Evolutionary conservation across 2,888 invertebrate genomes (phyloP), one percentile per base, ranked within the genome.

Genomic region (Lysandra bellargus): DNA sequence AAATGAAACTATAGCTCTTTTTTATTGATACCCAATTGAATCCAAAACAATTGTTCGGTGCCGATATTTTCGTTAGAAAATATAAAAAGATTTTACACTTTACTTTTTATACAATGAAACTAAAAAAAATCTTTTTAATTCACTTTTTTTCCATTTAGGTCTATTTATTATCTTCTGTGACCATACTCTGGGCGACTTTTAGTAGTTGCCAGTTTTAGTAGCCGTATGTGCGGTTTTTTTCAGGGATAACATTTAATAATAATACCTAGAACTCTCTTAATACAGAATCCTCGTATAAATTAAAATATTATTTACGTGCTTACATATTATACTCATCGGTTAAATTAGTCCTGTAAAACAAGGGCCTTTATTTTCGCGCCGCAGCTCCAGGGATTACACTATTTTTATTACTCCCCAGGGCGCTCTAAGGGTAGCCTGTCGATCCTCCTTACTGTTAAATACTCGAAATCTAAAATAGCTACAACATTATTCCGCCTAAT

Each of bases 351-450:
- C 14, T 69, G 69, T 33, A 37, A 69, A 37, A 69, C 17, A 17
- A 33, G 14, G 30, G 33, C 6, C 33, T 37, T 69, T 69, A 69
- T 69, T 69, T 69, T 69, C 33, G 14, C 69, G 33, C 69, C 33
- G 1, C 69, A 69, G 9, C 69, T 69, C 69, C 17, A 33, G 69
- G 69, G 17, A 30, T 69, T 33, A 6, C 69, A 33, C 69, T 69
- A 69, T 69, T 69, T 69, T 69, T 69, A 69, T 69, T 69, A 69
- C 33, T 69, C 69, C 33, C 69, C 30, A 69, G 69, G 69, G 69
- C 14, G 69, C 69, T 37, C 30, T 69, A 69, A 69, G 69, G 69
- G 69, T 17, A 69, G 33, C 33, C 69, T 69, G 69, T 69, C 69
- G 69, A 37, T 69, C 33, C 69, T 69, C 17, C 33, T 69, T 69